Conservation (phyloP, 2,113 vertebrate species). For the Sula dactylatra region DNA sequence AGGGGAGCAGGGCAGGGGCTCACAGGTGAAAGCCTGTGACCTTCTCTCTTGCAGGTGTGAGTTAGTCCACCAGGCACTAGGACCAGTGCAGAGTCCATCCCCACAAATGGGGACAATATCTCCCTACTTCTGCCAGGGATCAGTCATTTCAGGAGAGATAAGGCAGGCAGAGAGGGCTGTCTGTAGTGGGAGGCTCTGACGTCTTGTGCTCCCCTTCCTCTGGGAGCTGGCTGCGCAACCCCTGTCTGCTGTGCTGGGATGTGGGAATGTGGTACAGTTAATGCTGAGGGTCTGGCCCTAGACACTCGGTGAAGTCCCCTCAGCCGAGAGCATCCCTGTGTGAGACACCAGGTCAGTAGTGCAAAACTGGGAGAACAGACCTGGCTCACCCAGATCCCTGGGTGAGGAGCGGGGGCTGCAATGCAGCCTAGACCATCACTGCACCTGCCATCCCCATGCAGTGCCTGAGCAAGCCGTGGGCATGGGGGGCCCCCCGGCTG, state of each 20-base stretch:
- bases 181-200: neutral
- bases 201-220: neutral
- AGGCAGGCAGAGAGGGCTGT: neutral
- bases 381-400: neutral
- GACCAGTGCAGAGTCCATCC: neutral
- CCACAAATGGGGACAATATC: neutral
- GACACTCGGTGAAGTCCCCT: neutral
- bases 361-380: neutral
- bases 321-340: neutral
- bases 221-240: neutral
- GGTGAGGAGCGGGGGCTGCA: neutral
- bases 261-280: neutral
- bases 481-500: accelerated
- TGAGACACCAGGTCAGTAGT: neutral
- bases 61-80: neutral
- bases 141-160: neutral
- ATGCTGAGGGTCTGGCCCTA: neutral
- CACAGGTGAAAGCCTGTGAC: neutral
- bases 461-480: neutral
- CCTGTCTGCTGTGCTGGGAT: neutral
- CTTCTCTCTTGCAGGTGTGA: neutral
- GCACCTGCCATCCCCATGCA: neutral
- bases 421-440: neutral
- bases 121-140: accelerated
- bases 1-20: neutral